Base-by-base conservation (phyloP, 2,113 vertebrate species). In the Channa maculata region DNA sequence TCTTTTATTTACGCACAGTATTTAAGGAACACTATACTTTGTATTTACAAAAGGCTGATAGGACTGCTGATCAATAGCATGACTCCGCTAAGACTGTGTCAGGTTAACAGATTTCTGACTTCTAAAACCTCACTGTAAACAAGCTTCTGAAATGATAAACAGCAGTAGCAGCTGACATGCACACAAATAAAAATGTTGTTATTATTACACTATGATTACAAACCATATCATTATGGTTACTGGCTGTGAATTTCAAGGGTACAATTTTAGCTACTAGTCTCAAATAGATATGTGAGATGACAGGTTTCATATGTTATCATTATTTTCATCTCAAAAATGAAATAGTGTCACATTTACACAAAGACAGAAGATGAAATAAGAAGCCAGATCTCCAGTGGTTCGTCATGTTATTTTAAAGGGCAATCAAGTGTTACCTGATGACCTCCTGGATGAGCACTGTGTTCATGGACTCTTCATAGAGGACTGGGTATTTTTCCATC, bases 381-480 rank as follows among this genome's bases (percentile, higher is more conserved):
- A 24, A 24, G 24, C 24, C 1, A 24, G 24, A 1, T 24, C 24
- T 24, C 24, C 1, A 24, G 24, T 24, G 24, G 24, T 24, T 24
- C 24, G 24, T 24, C 24, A 24, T 24, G 24, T 24, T 24, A 24
- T 24, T 24, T 24, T 24, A 24, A 24, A 24, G 24, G 24, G 24
- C n/a, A 51, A 57, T 15, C 5, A 69, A 12, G 12, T 64, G 57
- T 85, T 93, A 98, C 96, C 96, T 96, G 80, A 97, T 96, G 84
- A 97, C 95, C 68, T 99, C 96, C 86, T 97, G 97, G n/a, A 94
- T 91, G 66, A 98, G 91, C 57, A 98, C 97, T 0, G 96, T 97
- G 90, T 99, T 97, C 96, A 98, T 97, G 53, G 96, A 97, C 84
- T 97, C 96, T 58, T 98, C 95, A 0, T 98, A 97, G 68, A 95